A percentile compares a stretch with the other conserved stretches of the same genome.
Evolutionary conservation across 2,888 invertebrate genomes (phyloP).

Genomic region (Meiosimyza decipiens): DNA sequence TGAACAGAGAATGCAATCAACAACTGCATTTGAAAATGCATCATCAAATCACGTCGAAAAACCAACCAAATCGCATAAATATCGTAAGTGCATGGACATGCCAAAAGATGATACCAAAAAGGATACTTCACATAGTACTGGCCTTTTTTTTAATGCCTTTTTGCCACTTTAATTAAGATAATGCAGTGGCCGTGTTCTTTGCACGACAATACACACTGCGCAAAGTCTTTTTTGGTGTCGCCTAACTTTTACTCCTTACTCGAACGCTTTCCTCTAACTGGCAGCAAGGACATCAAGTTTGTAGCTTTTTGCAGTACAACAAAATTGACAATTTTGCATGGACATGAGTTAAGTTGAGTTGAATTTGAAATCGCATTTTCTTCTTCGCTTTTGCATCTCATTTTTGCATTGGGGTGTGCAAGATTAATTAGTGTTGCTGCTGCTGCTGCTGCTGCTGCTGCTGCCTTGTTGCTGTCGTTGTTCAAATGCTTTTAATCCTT

Average conservation of each 20-base stretch:
- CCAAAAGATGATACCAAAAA: too few relatives aligned
- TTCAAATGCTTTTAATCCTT: constrained; percentile 35
- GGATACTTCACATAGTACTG: too few relatives aligned
- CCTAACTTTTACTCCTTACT: neutral
- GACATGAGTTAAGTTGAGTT: constrained; percentile 25
- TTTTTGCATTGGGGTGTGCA: too few relatives aligned
- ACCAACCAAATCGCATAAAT: too few relatives aligned
- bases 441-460: neutral
- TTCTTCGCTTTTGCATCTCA: too few relatives aligned
- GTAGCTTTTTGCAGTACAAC: constrained; percentile 7
- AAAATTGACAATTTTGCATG: constrained; percentile 25
- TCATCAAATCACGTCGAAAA: too few relatives aligned
- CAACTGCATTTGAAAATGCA: too few relatives aligned
- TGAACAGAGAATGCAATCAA: too few relatives aligned
- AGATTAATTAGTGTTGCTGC: too few relatives aligned
- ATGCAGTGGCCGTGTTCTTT: constrained; percentile 26
- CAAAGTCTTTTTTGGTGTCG: neutral
- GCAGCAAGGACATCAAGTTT: too few relatives aligned
- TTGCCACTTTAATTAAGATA: constrained; percentile 37
- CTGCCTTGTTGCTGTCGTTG: neutral
- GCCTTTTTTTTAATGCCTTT: constrained; percentile 32
- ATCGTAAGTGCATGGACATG: too few relatives aligned
- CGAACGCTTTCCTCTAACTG: too few relatives aligned
- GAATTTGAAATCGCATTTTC: constrained; percentile 25
- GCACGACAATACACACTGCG: neutral